These are phyloP conservation scores for Hypomesus transpacificus DNA, from an alignment of 2,113 vertebrate species.

Conservation along the genomic window DNA sequence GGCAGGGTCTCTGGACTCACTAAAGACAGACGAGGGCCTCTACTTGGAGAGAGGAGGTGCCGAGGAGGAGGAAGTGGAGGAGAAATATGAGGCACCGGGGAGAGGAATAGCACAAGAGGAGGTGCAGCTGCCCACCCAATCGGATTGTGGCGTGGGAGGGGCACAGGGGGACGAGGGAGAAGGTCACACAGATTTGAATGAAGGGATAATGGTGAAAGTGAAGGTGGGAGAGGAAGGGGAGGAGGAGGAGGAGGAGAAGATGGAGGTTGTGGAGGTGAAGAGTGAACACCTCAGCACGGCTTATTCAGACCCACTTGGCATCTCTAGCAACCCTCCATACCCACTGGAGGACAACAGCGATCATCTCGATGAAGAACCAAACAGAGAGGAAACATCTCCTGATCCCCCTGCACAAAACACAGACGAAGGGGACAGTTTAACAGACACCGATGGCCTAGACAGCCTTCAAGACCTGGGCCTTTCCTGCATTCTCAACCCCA, in stretches of 20 bases:
- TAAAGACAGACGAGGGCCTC: slow-evolving; percentile 63
- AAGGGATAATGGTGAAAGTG: slow-evolving; percentile 62
- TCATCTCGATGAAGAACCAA: slow-evolving; percentile 35
- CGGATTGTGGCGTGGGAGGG: slow-evolving; percentile 65
- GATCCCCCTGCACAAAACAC: background rate
- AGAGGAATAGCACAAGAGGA: slow-evolving; percentile 77
- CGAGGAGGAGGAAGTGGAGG: slow-evolving; percentile 39
- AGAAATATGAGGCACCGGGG: slow-evolving; percentile 55
- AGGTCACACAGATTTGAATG: slow-evolving; percentile 27
- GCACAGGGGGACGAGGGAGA: slow-evolving; percentile 36
- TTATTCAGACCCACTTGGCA: slow-evolving; percentile 70
- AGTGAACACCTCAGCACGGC: slow-evolving; percentile 84
- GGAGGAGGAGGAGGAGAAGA: slow-evolving; percentile 66
- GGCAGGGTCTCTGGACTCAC: slow-evolving; percentile 68
- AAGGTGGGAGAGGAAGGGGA: slow-evolving; percentile 70
- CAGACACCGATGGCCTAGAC: slow-evolving; percentile 49
- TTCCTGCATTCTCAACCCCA: slow-evolving; percentile 64
- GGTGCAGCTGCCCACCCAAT: slow-evolving; percentile 90
- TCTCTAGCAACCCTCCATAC: slow-evolving; percentile 78
- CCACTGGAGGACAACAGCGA: slow-evolving; percentile 76
- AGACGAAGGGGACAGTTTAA: slow-evolving; percentile 32
- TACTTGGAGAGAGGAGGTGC: slow-evolving; percentile 61
- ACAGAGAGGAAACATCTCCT: slow-evolving; percentile 15
- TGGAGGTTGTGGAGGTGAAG: slow-evolving; percentile 77
- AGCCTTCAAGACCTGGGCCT: slow-evolving; percentile 60